These are phyloP conservation scores for Pelosia muscerda DNA, from an alignment of 2,888 invertebrate species.

Conservation along the genomic window DNA sequence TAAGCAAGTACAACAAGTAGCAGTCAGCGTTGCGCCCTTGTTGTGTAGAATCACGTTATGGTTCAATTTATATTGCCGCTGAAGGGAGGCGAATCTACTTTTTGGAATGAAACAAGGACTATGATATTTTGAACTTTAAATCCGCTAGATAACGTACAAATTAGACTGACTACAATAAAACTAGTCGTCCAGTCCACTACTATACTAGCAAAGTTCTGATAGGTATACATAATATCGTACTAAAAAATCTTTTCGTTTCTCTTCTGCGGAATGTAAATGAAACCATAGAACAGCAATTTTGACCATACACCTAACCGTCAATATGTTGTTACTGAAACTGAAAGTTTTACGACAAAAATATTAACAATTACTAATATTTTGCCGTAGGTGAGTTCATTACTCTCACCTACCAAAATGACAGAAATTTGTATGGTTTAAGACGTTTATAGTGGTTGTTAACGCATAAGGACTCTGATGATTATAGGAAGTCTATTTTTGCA, in stretches of 20 bases:
- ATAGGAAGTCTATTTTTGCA: neutral
- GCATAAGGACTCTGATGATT: neutral
- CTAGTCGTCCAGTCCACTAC: neutral
- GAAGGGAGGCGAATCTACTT: neutral
- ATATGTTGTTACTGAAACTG: too few species aligned
- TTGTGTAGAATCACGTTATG: neutral
- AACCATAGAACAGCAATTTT: neutral
- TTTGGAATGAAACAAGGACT: neutral
- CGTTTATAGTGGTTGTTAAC: constrained; percentile 1
- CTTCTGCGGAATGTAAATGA: neutral
- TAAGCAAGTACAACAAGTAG: constrained; percentile 3
- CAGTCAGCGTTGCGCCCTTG: neutral
- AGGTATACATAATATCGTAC: neutral
- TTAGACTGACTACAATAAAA: neutral
- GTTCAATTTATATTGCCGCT: neutral
- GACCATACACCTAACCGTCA: neutral
- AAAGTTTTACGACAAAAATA: neutral
- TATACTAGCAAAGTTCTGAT: neutral
- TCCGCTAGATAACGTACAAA: neutral
- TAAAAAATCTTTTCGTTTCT: neutral
- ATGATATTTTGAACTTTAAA: neutral
- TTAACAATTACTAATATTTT: neutral
- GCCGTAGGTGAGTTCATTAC: neutral
- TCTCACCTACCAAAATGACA: neutral
- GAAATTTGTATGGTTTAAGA: neutral